A percentile compares a stretch with the other conserved stretches of the same genome.
phyloP scores from a whole-genome alignment of 2,888 invertebrate genomes.

The Melangyna quadrimaculata region DNA sequence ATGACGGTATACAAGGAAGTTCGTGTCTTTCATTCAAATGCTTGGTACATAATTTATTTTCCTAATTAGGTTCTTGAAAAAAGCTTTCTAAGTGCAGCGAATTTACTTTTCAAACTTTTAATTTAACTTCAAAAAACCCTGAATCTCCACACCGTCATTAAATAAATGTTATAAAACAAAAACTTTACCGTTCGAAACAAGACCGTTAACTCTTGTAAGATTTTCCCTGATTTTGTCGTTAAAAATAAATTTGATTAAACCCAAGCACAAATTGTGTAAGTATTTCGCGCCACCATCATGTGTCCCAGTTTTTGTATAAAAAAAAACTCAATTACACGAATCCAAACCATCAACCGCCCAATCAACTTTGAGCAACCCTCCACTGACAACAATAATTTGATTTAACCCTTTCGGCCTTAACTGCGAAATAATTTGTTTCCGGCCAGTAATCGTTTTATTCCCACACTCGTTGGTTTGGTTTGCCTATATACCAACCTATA shows the following conservation, averaged over 20 bases:
- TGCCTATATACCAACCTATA: not conserved
- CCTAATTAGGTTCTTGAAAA: not conserved
- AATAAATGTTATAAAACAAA: not conserved
- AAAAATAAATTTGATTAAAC: slow-evolving; percentile 1
- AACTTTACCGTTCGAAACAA: not conserved
- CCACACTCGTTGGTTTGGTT: not conserved
- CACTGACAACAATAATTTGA: slow-evolving; percentile 32
- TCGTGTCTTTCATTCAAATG: not conserved
- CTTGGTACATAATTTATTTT: not conserved
- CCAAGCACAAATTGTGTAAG: not conserved
- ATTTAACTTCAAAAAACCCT: not conserved
- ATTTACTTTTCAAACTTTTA: not conserved
- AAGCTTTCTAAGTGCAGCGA: not conserved
- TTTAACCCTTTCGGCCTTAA: slow-evolving; percentile 42
- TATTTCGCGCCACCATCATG: not conserved
- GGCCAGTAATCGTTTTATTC: slow-evolving; percentile 16
- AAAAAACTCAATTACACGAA: slow-evolving; percentile 49
- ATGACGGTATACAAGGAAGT: too few relatives aligned
- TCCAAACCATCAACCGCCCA: slow-evolving; percentile 13
- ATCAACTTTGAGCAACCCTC: slow-evolving; percentile 6
- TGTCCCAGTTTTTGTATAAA: not conserved
- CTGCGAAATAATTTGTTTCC: slow-evolving; percentile 34
- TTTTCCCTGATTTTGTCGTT: not conserved
- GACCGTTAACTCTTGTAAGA: not conserved
- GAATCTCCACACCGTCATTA: not conserved